Conservation (phyloP, 2,113 vertebrate species). For the Pantherophis guttatus region DNA sequence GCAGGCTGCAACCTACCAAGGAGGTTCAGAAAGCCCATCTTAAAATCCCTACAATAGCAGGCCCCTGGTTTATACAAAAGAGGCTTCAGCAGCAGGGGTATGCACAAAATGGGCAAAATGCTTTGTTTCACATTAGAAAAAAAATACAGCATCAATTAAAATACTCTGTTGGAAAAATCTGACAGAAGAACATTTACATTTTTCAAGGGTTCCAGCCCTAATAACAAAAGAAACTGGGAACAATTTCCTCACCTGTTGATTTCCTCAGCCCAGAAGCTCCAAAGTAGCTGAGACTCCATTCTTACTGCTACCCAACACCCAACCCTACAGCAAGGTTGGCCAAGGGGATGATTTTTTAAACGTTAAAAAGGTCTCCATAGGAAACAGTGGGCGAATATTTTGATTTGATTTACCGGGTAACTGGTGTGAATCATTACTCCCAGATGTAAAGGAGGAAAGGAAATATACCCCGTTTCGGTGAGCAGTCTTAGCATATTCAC, state of each 20-base stretch:
- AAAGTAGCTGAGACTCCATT: not conserved
- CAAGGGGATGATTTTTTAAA: not conserved
- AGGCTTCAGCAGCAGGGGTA: accelerated
- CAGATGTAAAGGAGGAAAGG: not conserved
- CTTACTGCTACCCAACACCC: not conserved
- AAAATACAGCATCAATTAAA: not conserved
- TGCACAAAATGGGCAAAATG: accelerated
- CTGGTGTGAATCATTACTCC: not conserved
- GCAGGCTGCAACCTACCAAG: not conserved
- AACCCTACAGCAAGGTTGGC: not conserved
- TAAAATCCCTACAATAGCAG: not conserved
- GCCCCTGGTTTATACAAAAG: accelerated
- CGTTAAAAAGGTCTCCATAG: not conserved
- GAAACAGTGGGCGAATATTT: not conserved
- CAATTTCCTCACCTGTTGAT: not conserved
- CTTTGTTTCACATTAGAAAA: not conserved
- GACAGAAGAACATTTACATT: not conserved
- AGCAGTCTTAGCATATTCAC: not conserved
- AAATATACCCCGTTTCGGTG: not conserved
- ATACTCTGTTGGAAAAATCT: not conserved
- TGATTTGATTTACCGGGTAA: not conserved
- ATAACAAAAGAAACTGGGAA: not conserved
- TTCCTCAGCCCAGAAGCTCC: not conserved
- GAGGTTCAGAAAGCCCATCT: not conserved
- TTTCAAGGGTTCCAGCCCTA: not conserved